Evolutionary conservation across 2,888 invertebrate genomes (phyloP), one percentile per base, ranked within the genome.

Genomic region (Caenorhabditis auriculariae): DNA sequence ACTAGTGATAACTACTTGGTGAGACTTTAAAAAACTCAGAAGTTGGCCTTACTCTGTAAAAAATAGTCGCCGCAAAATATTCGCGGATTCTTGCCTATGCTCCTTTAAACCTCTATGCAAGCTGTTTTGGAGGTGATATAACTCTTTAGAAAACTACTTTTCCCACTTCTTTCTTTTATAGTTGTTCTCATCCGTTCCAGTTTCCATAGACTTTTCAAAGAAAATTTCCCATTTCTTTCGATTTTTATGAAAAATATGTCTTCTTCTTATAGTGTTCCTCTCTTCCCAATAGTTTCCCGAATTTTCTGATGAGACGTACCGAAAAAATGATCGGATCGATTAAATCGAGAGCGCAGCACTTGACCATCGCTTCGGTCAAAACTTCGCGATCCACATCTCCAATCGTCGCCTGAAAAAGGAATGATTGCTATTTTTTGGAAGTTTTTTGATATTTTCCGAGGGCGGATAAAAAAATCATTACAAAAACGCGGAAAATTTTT

Each of bases 371-470:
- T 26, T 72, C 72, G 6, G 59, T 61, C 4, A 72, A 50, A 23
- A 60, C 54, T 39, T 70, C 70, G 1, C 63, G 54, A 50, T 72
- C 72, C 19, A 68, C 66, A 39, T 72, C 72, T 7, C 67, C 67
- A 15, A 72, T 60, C 1, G 66, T 53, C 15, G 54, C 60, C 50
- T 69, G 64, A 23, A n/a, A n/a, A n/a, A n/a, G n/a, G n/a, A n/a
- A n/a, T 51, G 51, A 21, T 42, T 43, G 27, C n/a, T n/a, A n/a
- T n/a, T n/a, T n/a, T n/a, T n/a, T n/a, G n/a, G n/a, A n/a, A n/a
- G n/a, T n/a, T n/a, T n/a, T n/a, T n/a, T n/a, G n/a, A n/a, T n/a
- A n/a, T n/a, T n/a, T n/a, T n/a, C n/a, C n/a, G 44, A 24, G 19
- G 27, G 27, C 27, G 27, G 17, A 2, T n/a, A 2, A 24, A 44